Conservation (phyloP, 2,888 invertebrate species). For the Trissolcus brochymenae region DNA sequence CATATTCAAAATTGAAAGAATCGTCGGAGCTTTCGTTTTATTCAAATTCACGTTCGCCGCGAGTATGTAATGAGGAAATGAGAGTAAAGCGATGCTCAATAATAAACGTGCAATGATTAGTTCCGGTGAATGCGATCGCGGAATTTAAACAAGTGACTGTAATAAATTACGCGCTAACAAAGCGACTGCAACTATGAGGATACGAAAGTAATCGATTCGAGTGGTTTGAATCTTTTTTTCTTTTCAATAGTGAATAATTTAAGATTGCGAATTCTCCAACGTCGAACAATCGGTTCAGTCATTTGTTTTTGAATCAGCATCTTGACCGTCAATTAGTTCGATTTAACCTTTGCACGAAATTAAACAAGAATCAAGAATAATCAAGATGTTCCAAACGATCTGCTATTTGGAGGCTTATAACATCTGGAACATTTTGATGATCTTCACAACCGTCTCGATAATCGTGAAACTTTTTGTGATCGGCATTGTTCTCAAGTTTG, state of each 20-base stretch:
- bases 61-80: slow-evolving; percentile 29
- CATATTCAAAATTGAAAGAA: too few relatives aligned
- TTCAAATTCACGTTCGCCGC: slow-evolving; percentile 2
- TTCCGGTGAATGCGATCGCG: slow-evolving; percentile 56
- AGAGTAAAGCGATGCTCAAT: slow-evolving; percentile 17
- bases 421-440: slow-evolving; percentile 4
- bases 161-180: slow-evolving; percentile 44
- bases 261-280: too few relatives aligned
- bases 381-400: background rate
- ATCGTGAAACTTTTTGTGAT: slow-evolving; percentile 12
- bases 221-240: background rate
- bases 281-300: too few relatives aligned
- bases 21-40: slow-evolving; percentile 9
- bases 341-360: background rate
- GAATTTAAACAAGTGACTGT: slow-evolving; percentile 43
- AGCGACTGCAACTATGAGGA: background rate
- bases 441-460: slow-evolving; percentile 1
- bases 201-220: slow-evolving; percentile 20
- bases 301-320: too few relatives aligned
- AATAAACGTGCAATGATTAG: slow-evolving; percentile 12
- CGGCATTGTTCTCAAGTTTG: slow-evolving; percentile 6
- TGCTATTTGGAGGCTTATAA: background rate
- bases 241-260: too few relatives aligned
- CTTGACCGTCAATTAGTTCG: too few relatives aligned
- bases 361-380: background rate